A percentile compares a stretch with the other conserved stretches of the same genome.
Conservation (phyloP, 2,797 vertebrate species). For the Labeo calbasu region DNA sequence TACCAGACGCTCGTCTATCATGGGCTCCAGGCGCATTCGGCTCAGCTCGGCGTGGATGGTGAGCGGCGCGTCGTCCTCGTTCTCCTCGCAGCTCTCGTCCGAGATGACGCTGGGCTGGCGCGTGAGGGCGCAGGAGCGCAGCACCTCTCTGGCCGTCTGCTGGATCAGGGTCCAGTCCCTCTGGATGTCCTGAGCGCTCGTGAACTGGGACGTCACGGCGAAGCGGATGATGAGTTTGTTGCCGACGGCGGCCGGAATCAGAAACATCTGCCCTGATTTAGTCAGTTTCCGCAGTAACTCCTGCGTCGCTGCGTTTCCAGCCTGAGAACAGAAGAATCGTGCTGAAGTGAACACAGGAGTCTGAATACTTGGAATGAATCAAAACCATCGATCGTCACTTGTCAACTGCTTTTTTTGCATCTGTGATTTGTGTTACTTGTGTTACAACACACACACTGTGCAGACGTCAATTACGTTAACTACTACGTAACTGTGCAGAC, state of each 20-base stretch:
- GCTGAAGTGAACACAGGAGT: not conserved
- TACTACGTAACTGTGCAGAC: too few relatives aligned
- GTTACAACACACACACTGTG: too few relatives aligned
- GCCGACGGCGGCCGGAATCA: conserved; percentile 87
- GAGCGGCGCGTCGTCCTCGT: conserved; percentile 40
- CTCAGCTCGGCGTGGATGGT: conserved; percentile 12
- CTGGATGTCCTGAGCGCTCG: conserved; percentile 86
- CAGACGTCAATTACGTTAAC: too few relatives aligned
- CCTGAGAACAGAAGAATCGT: conserved; percentile 70
- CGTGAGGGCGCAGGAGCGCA: not conserved
- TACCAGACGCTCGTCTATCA: conserved; percentile 76
- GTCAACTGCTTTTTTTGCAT: too few relatives aligned
- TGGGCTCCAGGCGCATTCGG: conserved; percentile 46
- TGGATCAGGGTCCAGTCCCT: conserved; percentile 90
- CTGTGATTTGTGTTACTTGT: too few relatives aligned
- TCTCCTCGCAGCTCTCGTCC: not conserved
- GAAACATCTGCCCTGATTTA: conserved; percentile 85
- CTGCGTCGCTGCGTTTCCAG: conserved; percentile 88
- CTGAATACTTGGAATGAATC: too few relatives aligned
- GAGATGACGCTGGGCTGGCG: conserved; percentile 1
- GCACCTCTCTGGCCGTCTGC: conserved; percentile 72
- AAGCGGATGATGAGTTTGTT: conserved; percentile 93
- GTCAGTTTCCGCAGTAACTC: conserved; percentile 86
- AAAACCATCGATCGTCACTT: too few relatives aligned
- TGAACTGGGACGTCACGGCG: conserved; percentile 93